Conservation (phyloP, 2,113 vertebrate species). For the Grammomys surdaster region DNA sequence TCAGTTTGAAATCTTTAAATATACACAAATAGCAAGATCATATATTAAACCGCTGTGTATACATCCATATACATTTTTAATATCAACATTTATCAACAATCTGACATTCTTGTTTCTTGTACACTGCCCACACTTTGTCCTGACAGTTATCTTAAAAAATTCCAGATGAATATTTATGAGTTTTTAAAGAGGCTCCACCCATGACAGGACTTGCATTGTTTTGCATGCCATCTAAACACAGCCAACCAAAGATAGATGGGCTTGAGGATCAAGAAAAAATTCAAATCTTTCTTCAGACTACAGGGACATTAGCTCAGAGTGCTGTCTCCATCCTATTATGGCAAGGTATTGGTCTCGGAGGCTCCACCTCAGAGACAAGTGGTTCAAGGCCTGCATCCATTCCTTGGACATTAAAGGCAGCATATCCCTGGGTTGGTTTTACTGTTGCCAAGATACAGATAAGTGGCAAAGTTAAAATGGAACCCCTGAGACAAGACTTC, state of each 20-base stretch:
- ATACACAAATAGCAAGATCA: background rate
- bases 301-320: background rate
- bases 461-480: background rate
- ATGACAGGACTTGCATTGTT: constrained; percentile 36
- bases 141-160: constrained; percentile 51
- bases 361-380: background rate
- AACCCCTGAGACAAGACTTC: background rate
- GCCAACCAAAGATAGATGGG: constrained; percentile 12
- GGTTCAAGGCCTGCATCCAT: background rate
- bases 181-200: background rate
- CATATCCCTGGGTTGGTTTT: background rate
- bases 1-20: constrained; percentile 42
- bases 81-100: constrained; percentile 51
- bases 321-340: background rate
- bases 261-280: background rate
- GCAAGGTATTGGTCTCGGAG: background rate
- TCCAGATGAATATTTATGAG: constrained; percentile 65
- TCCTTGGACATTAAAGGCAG: background rate
- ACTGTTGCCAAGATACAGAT: background rate
- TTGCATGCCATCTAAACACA: background rate
- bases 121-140: background rate
- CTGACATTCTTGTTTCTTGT: constrained; percentile 64
- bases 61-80: constrained; percentile 36
- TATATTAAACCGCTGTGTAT: constrained; percentile 34
- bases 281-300: background rate